phyloP scores from a whole-genome alignment of 1,140 invertebrate genomes.

The Ceratina japonica region DNA sequence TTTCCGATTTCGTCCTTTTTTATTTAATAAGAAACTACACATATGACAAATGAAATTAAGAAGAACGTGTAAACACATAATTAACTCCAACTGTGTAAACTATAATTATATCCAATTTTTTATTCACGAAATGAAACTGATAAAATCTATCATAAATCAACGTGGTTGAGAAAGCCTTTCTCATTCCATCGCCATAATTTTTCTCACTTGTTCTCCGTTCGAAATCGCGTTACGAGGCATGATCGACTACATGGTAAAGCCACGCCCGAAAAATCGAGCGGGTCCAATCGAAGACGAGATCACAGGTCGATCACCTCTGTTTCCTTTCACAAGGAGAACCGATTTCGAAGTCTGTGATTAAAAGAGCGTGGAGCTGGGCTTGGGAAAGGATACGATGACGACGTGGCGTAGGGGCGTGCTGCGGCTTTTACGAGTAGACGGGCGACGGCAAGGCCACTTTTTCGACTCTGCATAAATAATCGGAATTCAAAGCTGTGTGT shows the following conservation, averaged over 20 bases:
- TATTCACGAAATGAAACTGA: neutral
- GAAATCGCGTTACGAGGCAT: neutral
- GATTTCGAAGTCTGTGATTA: conserved; percentile 42
- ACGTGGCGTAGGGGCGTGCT: neutral
- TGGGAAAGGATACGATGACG: conserved; percentile 6
- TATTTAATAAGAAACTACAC: too few species aligned
- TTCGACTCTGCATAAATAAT: conserved; percentile 48
- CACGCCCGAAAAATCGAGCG: conserved; percentile 32
- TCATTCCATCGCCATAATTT: neutral
- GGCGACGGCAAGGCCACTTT: conserved; percentile 30
- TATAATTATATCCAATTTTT: too few species aligned
- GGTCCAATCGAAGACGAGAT: conserved; percentile 34
- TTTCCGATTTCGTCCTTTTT: too few species aligned
- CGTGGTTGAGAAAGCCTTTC: neutral
- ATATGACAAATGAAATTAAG: neutral
- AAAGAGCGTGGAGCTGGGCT: neutral
- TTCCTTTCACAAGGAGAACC: conserved; percentile 9
- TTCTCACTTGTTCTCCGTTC: neutral
- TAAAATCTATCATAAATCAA: conserved; percentile 10
- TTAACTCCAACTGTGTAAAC: too few species aligned
- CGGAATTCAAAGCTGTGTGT: too few species aligned
- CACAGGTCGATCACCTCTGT: conserved; percentile 51
- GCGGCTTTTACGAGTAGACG: neutral
- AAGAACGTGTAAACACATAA: neutral
- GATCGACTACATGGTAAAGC: conserved; percentile 11